A percentile compares a stretch with the other conserved stretches of the same genome.
Conservation (phyloP, 2,888 invertebrate species). For the Hartigia nigra region DNA sequence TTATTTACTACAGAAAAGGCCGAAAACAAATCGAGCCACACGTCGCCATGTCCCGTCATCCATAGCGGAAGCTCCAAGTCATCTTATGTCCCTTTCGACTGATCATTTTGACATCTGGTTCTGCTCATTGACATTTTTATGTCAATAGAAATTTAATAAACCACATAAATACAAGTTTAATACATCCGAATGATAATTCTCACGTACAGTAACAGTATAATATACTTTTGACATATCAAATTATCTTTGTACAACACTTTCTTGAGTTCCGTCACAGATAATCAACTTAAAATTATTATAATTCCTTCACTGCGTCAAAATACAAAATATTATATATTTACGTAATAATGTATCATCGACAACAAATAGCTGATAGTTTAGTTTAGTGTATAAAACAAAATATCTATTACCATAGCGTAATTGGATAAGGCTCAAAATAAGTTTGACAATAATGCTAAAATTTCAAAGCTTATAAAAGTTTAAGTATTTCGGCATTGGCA, state of each 20-base stretch:
- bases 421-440: not conserved
- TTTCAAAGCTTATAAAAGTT: not conserved
- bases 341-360: not conserved
- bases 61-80: constrained; percentile 26
- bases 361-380: not conserved
- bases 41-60: constrained; percentile 48
- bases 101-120: not conserved
- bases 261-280: not conserved
- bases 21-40: constrained; percentile 42
- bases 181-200: not conserved
- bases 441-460: not conserved
- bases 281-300: not conserved
- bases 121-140: not conserved
- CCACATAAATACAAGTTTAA: not conserved
- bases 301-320: not conserved
- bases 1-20: constrained; percentile 26
- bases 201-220: not conserved
- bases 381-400: not conserved
- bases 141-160: not conserved
- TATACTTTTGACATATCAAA: not conserved
- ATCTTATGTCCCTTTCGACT: not conserved
- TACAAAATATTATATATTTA: not conserved
- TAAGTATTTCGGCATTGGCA: not conserved
- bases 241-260: not conserved
- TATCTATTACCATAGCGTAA: not conserved